Conservation (phyloP, 2,888 invertebrate species). For the Trissolcus japonicus region DNA sequence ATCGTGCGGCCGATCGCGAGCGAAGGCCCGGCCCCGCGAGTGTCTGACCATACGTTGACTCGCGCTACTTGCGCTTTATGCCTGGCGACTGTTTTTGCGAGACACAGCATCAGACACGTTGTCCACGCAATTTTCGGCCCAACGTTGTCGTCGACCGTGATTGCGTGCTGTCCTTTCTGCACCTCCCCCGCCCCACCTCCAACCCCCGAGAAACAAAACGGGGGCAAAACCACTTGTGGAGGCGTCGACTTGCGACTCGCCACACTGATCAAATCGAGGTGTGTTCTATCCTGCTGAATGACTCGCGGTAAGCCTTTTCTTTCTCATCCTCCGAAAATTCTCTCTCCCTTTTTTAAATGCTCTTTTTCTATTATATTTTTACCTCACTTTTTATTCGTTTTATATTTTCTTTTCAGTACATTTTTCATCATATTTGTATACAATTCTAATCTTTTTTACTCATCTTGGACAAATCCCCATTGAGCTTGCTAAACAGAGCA, state of each 20-base stretch:
- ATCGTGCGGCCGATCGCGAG: slow-evolving; percentile 2
- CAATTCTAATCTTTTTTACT: too few species aligned
- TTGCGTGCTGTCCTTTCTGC: slow-evolving; percentile 8
- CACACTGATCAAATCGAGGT: slow-evolving; percentile 34
- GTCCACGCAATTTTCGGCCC: background rate
- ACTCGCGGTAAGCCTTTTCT: slow-evolving; percentile 29
- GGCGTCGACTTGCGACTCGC: slow-evolving; percentile 53
- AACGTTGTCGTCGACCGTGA: slow-evolving; percentile 8
- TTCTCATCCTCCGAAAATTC: background rate
- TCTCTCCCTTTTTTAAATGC: background rate
- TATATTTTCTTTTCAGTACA: too few species aligned
- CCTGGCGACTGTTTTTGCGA: slow-evolving; percentile 6
- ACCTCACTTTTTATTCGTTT: too few species aligned
- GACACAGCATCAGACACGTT: slow-evolving; percentile 1
- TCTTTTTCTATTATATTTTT: background rate
- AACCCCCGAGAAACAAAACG: slow-evolving; percentile 9
- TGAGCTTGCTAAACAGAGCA: too few species aligned
- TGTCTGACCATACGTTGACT: slow-evolving; percentile 24
- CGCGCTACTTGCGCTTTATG: slow-evolving; percentile 20
- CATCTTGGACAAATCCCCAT: too few species aligned
- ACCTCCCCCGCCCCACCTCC: slow-evolving; percentile 6
- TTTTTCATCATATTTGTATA: too few species aligned
- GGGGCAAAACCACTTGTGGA: slow-evolving; percentile 74
- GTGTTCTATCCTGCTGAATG: slow-evolving; percentile 24
- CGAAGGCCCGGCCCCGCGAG: slow-evolving; percentile 11